Evolutionary conservation across 2,888 invertebrate genomes (phyloP), one percentile per base, ranked within the genome.

Genomic region (Cheilosia vulpina): DNA sequence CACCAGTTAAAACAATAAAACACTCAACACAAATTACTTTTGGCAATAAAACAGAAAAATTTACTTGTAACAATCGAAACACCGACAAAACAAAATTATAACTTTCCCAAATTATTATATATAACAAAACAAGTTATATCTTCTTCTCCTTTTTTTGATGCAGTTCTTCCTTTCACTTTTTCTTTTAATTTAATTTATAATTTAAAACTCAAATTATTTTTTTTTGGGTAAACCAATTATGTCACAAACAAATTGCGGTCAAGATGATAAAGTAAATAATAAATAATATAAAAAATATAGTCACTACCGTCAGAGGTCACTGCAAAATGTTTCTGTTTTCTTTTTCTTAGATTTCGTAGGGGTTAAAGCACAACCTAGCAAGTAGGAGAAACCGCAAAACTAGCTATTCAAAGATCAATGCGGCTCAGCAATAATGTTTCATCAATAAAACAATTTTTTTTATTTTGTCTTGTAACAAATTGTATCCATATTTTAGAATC

Each of bases 191-290:
- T 62, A 58, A 68, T 58, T 57, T 66, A 43, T 27, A 65, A 57
- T 65, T 53, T 17, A 0, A 19, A 53, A 43, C 27, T 9, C 9
- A 31, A 24, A 52, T 50, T 19, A 9, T 72, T 45, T 58, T 57
- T 21, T 62, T 24, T 19, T 7, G 9, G 19, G 13, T 13, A 58
- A 21, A 31, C 55, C 58, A 78, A 73, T 78, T 83, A 79, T 83
- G 83, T 83, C 83, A 83, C 71, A 52, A 62, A 34, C 41, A 68
- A 55, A 77, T 62, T 77, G 69, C 77, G 77, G 77, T 76, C 69
- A 77, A 77, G 62, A 65, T 43, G 11, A 43, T 27, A n/a, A 47
- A 47, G n/a, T 19, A 31, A 17, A 52, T 15, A 5, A 27, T 45
- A 9, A 19, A 9, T 5, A 47, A 41, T n/a, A 38, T 13, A 47